Conservation (phyloP, 2,797 vertebrate genomes). For the Nyctibius grandis region DNA sequence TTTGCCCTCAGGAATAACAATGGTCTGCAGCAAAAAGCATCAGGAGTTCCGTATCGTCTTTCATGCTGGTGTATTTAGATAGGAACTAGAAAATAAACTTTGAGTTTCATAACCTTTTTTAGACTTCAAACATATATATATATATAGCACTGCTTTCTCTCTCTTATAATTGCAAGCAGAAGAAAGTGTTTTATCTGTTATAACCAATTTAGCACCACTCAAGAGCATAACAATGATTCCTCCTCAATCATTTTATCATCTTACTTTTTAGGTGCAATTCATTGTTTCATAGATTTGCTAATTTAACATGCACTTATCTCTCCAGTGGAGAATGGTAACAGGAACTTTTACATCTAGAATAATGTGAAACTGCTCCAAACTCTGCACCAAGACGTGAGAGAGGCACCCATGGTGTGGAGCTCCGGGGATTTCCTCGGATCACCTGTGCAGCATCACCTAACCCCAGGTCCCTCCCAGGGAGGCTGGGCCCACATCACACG, state of each 20-base stretch:
- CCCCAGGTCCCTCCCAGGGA: not conserved
- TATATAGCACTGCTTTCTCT: not conserved
- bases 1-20: not conserved
- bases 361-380: not conserved
- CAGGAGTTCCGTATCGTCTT: not conserved
- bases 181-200: not conserved
- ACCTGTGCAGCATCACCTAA: not conserved
- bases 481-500: not conserved
- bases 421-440: not conserved
- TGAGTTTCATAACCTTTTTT: not conserved
- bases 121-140: not conserved
- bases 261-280: not conserved
- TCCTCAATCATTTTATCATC: not conserved
- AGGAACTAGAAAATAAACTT: conserved; percentile 10
- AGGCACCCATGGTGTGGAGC: accelerated
- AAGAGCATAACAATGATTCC: not conserved
- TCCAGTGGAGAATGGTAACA: not conserved
- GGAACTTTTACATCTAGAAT: not conserved
- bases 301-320: not conserved
- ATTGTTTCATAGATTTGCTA: not conserved
- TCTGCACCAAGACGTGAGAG: not conserved
- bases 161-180: not conserved
- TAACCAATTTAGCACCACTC: not conserved
- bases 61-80: not conserved
- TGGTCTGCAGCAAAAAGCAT: not conserved